Conservation (phyloP, 2,888 invertebrate genomes). For the Caenorhabditis doughertyi region DNA sequence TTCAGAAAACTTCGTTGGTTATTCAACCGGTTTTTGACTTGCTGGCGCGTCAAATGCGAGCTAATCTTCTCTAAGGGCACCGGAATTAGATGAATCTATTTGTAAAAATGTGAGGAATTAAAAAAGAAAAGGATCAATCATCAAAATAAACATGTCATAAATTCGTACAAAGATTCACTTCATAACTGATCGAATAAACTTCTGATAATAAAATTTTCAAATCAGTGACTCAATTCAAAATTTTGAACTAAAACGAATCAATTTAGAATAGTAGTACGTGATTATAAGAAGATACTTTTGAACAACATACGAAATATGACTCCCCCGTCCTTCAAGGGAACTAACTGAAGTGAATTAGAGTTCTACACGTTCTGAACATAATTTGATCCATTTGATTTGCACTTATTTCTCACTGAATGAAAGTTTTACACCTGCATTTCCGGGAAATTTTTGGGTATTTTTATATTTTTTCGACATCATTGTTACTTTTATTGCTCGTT, state of each 20-base stretch:
- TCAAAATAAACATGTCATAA: too few species aligned
- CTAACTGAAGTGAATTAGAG: too few species aligned
- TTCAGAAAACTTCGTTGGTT: conserved; percentile 44
- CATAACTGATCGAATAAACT: too few species aligned
- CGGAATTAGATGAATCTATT: conserved; percentile 36
- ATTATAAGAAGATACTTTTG: neutral
- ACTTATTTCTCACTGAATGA: too few species aligned
- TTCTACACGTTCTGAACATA: neutral
- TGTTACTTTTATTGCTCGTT: neutral
- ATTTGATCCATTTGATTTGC: neutral
- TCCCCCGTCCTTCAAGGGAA: neutral
- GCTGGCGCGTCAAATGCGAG: conserved; percentile 18
- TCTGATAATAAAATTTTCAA: too few species aligned
- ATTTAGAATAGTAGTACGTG: too few species aligned
- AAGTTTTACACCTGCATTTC: neutral
- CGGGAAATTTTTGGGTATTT: neutral
- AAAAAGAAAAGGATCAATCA: conserved; percentile 8
- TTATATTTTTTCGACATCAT: neutral
- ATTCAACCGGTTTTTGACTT: conserved; percentile 52
- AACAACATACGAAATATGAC: neutral
- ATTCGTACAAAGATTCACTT: too few species aligned
- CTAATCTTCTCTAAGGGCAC: conserved; percentile 37
- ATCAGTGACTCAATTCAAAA: too few species aligned
- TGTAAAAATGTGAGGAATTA: neutral
- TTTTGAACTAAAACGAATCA: too few species aligned